These are phyloP conservation scores for Argopecten irradians DNA, from an alignment of 1,140 invertebrate species.

Conservation along the genomic window DNA sequence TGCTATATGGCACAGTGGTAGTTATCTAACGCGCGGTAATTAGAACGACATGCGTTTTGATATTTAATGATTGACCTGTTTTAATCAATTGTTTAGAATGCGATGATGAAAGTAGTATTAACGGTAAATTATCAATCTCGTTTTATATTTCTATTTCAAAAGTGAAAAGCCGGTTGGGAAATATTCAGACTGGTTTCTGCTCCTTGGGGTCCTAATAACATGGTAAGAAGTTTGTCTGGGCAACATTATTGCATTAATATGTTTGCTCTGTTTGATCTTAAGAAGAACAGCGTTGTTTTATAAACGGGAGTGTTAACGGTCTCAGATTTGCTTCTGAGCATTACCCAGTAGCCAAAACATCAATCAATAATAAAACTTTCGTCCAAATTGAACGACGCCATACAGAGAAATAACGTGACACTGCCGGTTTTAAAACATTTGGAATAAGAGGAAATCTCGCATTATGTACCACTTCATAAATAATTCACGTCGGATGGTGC, in stretches of 20 bases:
- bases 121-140: too few species aligned
- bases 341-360: not conserved
- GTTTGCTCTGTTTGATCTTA: not conserved
- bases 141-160: too few species aligned
- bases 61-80: too few species aligned
- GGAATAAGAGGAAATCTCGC: not conserved
- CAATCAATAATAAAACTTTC: not conserved
- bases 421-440: not conserved
- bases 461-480: not conserved
- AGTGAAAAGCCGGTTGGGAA: too few species aligned
- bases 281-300: not conserved
- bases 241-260: not conserved
- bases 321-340: not conserved
- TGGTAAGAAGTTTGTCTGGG: not conserved
- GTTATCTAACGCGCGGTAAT: too few species aligned
- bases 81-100: too few species aligned
- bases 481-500: conserved; percentile 5
- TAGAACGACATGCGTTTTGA: too few species aligned
- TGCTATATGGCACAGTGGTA: too few species aligned
- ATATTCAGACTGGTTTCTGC: too few species aligned
- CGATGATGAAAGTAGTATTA: too few species aligned
- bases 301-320: not conserved
- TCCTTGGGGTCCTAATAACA: not conserved
- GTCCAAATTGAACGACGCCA: not conserved
- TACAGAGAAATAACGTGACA: not conserved